phyloP scores from a whole-genome alignment of 2,113 vertebrate genomes.

The Thunnus maccoyii region DNA sequence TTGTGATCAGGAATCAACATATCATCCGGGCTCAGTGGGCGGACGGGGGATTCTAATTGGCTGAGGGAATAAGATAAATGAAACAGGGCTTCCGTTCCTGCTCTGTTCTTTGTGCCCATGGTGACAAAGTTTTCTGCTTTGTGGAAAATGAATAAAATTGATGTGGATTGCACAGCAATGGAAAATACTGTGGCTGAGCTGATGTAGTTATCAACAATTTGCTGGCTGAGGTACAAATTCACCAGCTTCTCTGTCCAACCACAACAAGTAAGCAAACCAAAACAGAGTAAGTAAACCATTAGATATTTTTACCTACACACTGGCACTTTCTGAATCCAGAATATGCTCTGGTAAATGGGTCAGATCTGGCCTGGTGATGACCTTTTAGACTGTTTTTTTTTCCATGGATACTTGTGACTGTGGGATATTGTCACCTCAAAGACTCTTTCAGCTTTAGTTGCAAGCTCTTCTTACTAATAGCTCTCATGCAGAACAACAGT shows the following conservation, averaged over 20 bases:
- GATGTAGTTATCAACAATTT: constrained; percentile 2
- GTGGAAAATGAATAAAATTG: constrained; percentile 3
- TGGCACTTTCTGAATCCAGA: constrained; percentile 4
- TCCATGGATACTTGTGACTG: constrained; percentile 35
- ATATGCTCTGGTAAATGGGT: constrained; percentile 43
- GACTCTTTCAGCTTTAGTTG: constrained; percentile 21
- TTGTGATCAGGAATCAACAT: constrained; percentile 38
- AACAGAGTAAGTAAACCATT: not conserved
- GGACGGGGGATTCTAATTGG: constrained; percentile 42
- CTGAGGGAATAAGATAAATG: constrained; percentile 14
- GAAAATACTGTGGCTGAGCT: constrained; percentile 3
- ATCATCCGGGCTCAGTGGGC: constrained; percentile 38
- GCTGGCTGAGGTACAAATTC: not conserved
- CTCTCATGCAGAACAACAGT: constrained; percentile 22
- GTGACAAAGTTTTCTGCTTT: constrained; percentile 39
- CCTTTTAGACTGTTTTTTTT: constrained; percentile 52
- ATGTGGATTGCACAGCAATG: constrained; percentile 5
- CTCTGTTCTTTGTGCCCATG: constrained; percentile 18
- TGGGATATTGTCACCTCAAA: constrained; percentile 45
- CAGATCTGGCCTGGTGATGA: constrained; percentile 44
- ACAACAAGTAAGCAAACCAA: not conserved
- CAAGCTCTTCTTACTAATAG: constrained; percentile 33
- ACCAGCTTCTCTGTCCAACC: not conserved
- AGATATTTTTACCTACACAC: not conserved
- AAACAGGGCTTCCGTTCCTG: constrained; percentile 13